Evolutionary conservation across 2,797 vertebrate genomes (phyloP).

Genomic region (Tokudaia tokunoshimensis): DNA sequence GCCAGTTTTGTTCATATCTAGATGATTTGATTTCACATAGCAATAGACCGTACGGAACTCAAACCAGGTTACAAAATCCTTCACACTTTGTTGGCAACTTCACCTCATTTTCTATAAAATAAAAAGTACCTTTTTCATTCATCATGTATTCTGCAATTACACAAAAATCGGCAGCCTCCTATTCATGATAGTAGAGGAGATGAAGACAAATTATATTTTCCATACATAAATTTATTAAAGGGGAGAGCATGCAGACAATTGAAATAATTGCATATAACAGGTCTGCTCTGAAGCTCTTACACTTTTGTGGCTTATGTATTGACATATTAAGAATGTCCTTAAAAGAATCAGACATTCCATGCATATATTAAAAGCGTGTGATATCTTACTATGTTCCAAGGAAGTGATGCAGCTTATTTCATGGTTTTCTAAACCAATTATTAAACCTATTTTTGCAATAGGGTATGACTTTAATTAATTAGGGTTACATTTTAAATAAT

Average conservation of each 20-base stretch:
- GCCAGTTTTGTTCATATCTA: slow-evolving; percentile 71
- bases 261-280: slow-evolving; percentile 82
- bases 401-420: slow-evolving; percentile 54
- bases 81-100: slow-evolving; percentile 81
- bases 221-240: slow-evolving; percentile 61
- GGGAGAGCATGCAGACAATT: slow-evolving; percentile 76
- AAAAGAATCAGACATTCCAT: slow-evolving; percentile 70
- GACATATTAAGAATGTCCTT: slow-evolving; percentile 15
- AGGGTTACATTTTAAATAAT: background rate
- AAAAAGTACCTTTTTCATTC: slow-evolving; percentile 83
- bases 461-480: background rate
- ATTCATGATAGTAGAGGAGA: slow-evolving; percentile 82
- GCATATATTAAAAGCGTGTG: slow-evolving; percentile 39
- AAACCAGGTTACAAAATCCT: slow-evolving; percentile 85
- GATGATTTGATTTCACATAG: slow-evolving; percentile 81
- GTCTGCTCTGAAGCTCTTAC: slow-evolving; percentile 68
- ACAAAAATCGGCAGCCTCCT: slow-evolving; percentile 83
- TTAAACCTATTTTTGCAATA: background rate
- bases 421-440: slow-evolving; percentile 54
- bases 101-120: slow-evolving; percentile 85
- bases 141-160: slow-evolving; percentile 86
- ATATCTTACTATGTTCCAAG: slow-evolving; percentile 37
- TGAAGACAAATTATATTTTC: slow-evolving; percentile 74
- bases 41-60: slow-evolving; percentile 84
- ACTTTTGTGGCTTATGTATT: slow-evolving; percentile 61